Percentiles rank a stretch among this genome's conserved stretches.
These are phyloP conservation scores for Sigmodon hispidus DNA, from an alignment of 2,113 vertebrate species.

Conservation along the genomic window DNA sequence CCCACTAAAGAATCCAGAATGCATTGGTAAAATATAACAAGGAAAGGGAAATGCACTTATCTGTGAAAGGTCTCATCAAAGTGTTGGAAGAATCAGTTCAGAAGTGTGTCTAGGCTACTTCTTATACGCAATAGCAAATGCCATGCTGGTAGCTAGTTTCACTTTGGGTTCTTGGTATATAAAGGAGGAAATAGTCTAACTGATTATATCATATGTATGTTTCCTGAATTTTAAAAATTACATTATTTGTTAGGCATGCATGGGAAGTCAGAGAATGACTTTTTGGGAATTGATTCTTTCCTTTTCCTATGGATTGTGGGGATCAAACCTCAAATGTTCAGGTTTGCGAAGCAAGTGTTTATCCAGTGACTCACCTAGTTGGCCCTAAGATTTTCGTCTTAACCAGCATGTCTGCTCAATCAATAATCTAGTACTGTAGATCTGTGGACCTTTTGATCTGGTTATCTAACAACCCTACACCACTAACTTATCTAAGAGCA, in stretches of 20 bases:
- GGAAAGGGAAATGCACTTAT: neutral
- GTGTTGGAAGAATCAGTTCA: neutral
- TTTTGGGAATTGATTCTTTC: neutral
- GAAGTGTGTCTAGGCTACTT: neutral
- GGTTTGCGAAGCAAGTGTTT: neutral
- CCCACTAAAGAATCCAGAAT: neutral
- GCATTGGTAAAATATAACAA: neutral
- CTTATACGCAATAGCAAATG: neutral
- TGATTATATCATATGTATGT: neutral
- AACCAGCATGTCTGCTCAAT: neutral
- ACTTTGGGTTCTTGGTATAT: slow-evolving; percentile 8
- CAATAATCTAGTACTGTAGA: neutral
- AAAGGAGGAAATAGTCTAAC: slow-evolving; percentile 3
- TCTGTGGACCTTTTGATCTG: neutral
- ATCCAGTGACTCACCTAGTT: neutral
- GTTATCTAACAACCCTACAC: neutral
- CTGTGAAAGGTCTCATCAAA: neutral
- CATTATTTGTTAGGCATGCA: neutral
- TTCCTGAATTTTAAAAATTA: neutral
- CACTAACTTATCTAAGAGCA: neutral
- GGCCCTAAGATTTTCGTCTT: neutral
- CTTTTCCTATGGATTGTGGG: neutral
- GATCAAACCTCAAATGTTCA: neutral
- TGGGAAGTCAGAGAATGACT: neutral
- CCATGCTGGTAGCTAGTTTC: neutral